phyloP scores from a whole-genome alignment of 2,888 invertebrate genomes.

The Argyra leucocephala region DNA sequence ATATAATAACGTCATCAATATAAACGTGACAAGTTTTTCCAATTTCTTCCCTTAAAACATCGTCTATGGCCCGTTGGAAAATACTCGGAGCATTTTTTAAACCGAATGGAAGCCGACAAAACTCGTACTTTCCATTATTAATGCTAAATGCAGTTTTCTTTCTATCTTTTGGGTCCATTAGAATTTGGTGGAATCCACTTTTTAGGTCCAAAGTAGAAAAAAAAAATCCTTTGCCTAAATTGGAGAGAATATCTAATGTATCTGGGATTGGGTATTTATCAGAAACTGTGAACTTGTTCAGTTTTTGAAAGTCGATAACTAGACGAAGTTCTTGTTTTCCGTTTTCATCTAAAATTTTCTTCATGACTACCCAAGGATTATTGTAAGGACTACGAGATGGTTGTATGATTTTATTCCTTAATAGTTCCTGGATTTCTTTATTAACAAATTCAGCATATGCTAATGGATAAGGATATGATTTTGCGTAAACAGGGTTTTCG shows the following conservation, averaged over 20 bases:
- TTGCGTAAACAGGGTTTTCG: background rate
- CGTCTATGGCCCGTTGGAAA: conserved; percentile 11
- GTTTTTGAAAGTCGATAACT: background rate
- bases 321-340: background rate
- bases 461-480: background rate
- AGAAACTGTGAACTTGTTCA: background rate
- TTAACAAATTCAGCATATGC: background rate
- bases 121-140: background rate
- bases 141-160: background rate
- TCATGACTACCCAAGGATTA: too few species aligned
- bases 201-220: background rate
- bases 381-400: too few species aligned
- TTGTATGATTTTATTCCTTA: background rate
- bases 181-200: background rate
- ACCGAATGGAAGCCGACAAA: background rate
- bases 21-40: background rate
- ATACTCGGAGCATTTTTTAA: conserved; percentile 4
- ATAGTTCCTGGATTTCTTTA: background rate
- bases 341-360: background rate
- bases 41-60: background rate
- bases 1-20: background rate
- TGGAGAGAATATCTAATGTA: background rate
- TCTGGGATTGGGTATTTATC: background rate
- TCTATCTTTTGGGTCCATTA: background rate
- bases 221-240: background rate